Evolutionary conservation across 2,113 vertebrate genomes (phyloP).

Genomic region (Triplophysa dalaica): DNA sequence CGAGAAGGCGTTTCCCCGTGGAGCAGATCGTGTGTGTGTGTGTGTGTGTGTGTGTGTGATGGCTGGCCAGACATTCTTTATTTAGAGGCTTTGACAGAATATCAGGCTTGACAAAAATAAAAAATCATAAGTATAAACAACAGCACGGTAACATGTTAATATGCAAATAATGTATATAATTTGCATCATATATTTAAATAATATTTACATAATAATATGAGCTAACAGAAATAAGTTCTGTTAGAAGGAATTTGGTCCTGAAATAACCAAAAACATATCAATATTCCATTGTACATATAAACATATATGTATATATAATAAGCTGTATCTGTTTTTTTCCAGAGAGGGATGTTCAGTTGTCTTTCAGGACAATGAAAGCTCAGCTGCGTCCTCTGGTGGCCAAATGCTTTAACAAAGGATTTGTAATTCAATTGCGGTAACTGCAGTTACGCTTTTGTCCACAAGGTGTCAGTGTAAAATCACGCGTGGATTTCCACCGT

Average conservation of each 20-base stretch:
- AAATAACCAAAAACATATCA: no score
- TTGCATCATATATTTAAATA: no score
- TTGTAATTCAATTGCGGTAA: neutral
- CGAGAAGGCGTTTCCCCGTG: constrained; percentile 40
- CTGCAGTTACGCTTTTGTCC: neutral
- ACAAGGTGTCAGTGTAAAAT: neutral
- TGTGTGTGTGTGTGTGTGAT: constrained; percentile 5
- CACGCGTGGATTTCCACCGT: neutral
- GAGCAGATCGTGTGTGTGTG: constrained; percentile 24
- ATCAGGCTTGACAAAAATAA: neutral
- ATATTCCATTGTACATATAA: no score
- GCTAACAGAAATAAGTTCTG: no score
- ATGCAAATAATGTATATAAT: no score
- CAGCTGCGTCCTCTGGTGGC: neutral
- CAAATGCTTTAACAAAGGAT: neutral
- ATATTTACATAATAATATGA: no score
- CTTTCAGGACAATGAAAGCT: constrained; percentile 1
- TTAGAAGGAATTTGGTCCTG: no score
- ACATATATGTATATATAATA: no score
- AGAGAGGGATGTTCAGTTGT: neutral
- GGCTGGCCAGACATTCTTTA: neutral
- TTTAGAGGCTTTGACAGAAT: neutral
- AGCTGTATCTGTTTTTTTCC: no score
- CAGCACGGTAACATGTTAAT: neutral
- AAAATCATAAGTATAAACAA: neutral